Base-by-base conservation (phyloP, 1,140 invertebrate species). In the Leptoteleia sp. region DNA sequence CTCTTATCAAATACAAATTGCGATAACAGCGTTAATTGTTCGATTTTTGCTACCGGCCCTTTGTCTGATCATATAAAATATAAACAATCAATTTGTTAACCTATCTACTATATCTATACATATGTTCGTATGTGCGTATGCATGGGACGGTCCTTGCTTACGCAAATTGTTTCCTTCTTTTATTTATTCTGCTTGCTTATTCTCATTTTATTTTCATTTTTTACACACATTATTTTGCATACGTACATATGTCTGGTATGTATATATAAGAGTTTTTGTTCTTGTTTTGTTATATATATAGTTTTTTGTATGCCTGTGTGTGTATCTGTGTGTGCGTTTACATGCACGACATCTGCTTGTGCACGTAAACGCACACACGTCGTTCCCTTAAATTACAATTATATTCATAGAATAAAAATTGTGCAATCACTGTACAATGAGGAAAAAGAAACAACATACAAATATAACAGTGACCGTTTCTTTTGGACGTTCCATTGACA, bases 11-110 rank as follows among this genome's bases (percentile, higher is more conserved):
- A 68, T 67, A 65, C 59, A 42, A 57, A 68, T 62, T 64, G 57
- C 64, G 70, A 83, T 59, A 77, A 70, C 65, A 77, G 73, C 73
- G 73, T 65, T 47, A 65, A 64, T 59, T 6, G 54, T 83, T 85
- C 81, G 83, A 85, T 40, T 76, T 85, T 86, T 84, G 82, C 83
- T 83, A 79, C 67, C 82, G 80, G 82, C 83, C 17, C 31, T 50
- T 70, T 35, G 70, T 83, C 22, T 81, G 80, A 76, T 82, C 72
- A 85, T 89, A 86, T 82, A 86, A 89, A 87, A 88, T 87, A 88
- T 85, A 87, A 89, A 87, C 83, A 88, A 87, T 88, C 84, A 87
- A 88, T 89, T 89, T 88, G 83, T 89, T 88, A 88, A 86, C 84
- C 87, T 89, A 88, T 82, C 87, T 89, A 89, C 83, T 88, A 88